phyloP scores from a whole-genome alignment of 2,888 invertebrate genomes.

The Ennomos fuscantarius region DNA sequence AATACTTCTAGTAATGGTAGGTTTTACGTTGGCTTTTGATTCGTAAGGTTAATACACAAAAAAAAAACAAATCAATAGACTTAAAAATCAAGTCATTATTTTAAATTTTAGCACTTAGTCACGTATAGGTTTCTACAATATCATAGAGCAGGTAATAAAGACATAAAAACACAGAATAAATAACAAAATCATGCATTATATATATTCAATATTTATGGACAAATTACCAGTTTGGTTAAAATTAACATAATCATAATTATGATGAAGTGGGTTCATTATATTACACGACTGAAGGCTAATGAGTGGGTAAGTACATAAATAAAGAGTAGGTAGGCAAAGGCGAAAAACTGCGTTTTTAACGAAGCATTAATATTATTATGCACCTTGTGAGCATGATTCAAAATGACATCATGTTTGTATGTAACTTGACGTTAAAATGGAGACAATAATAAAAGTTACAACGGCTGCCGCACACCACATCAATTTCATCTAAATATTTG shows the following conservation, averaged over 20 bases:
- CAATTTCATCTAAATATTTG: no score
- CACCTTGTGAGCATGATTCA: slow-evolving; percentile 9
- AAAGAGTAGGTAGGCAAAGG: neutral
- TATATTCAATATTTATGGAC: slow-evolving; percentile 3
- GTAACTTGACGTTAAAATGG: no score
- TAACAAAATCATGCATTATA: neutral
- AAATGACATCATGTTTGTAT: slow-evolving; percentile 11
- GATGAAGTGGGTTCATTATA: neutral
- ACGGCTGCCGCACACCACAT: no score
- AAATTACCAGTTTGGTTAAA: slow-evolving; percentile 18
- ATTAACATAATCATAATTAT: slow-evolving; percentile 7
- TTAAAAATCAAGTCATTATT: no score
- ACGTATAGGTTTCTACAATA: no score
- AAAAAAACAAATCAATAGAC: no score
- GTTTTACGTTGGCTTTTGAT: no score
- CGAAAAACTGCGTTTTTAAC: slow-evolving; percentile 1
- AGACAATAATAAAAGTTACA: neutral
- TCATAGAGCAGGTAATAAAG: no score
- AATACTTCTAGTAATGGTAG: no score
- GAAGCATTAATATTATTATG: slow-evolving; percentile 1
- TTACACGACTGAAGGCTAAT: slow-evolving; percentile 10
- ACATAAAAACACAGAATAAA: no score
- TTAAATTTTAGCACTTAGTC: no score
- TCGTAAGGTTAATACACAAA: no score
- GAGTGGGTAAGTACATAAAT: neutral